A percentile compares a stretch with the other conserved stretches of the same genome.
Evolutionary conservation across 2,797 vertebrate species (phyloP).

Genomic region (Apogon hyalosoma): DNA sequence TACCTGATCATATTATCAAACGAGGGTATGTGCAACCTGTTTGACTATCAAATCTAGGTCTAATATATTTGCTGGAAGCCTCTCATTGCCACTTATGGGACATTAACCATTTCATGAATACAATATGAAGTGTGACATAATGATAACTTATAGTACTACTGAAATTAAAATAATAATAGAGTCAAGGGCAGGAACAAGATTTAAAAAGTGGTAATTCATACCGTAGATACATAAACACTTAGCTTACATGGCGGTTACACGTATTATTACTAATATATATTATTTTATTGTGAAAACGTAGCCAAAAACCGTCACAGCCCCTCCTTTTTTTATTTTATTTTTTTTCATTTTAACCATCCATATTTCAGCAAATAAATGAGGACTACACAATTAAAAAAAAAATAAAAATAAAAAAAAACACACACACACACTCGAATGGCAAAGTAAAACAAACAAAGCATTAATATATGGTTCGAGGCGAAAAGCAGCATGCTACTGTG

Average conservation of each 20-base stretch:
- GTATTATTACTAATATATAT: not conserved
- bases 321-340: conserved; percentile 26
- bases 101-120: conserved; percentile 14
- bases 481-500: not conserved
- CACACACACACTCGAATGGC: conserved; percentile 4
- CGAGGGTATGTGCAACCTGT: too few species aligned
- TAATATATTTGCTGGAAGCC: not conserved
- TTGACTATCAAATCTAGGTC: not conserved
- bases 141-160: not conserved
- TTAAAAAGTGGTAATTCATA: not conserved
- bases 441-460: not conserved
- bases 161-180: not conserved
- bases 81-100: not conserved
- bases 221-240: not conserved
- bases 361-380: conserved; percentile 20
- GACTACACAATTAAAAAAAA: conserved; percentile 2
- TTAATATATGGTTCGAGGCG: not conserved
- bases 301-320: conserved; percentile 31
- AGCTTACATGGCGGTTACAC: not conserved
- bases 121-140: not conserved
- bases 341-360: conserved; percentile 16
- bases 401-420: too few species aligned
- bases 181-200: not conserved
- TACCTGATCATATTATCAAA: too few species aligned
- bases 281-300: not conserved